Conservation (phyloP, 2,797 vertebrate genomes). For the Hemitrygon akajei region DNA sequence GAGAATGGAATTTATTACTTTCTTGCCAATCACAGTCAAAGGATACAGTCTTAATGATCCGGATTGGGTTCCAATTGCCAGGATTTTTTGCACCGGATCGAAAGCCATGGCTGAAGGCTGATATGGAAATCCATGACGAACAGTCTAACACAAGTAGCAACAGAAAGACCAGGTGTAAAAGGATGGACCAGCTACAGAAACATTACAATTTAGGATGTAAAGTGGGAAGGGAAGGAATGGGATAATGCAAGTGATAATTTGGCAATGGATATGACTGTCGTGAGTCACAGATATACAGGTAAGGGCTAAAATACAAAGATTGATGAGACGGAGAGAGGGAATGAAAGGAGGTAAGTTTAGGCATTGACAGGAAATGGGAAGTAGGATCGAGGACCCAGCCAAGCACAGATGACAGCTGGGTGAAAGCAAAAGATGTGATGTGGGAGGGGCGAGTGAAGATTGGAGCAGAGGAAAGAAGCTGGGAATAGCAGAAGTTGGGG, state of each 20-base stretch:
- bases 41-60: slow-evolving; percentile 97
- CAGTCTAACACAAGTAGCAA: slow-evolving; percentile 66
- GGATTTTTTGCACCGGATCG: slow-evolving; percentile 97
- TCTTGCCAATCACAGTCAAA: slow-evolving; percentile 49
- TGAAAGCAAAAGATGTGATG: too few relatives aligned
- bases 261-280: too few relatives aligned
- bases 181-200: slow-evolving; percentile 40
- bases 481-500: too few relatives aligned
- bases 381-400: neutral
- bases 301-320: too few relatives aligned
- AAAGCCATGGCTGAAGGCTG: slow-evolving; percentile 95
- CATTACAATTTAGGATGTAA: neutral
- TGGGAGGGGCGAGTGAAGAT: too few relatives aligned
- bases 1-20: neutral
- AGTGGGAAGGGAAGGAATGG: neutral
- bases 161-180: slow-evolving; percentile 48
- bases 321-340: too few relatives aligned
- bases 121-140: slow-evolving; percentile 96
- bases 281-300: too few relatives aligned
- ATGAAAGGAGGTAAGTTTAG: neutral
- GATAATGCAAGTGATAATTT: too few relatives aligned
- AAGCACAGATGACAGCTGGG: too few relatives aligned
- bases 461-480: too few relatives aligned
- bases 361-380: neutral
- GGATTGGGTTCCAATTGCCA: slow-evolving; percentile 87